Evolutionary conservation across 2,797 vertebrate genomes (phyloP).

Genomic region (Anas capensis): DNA sequence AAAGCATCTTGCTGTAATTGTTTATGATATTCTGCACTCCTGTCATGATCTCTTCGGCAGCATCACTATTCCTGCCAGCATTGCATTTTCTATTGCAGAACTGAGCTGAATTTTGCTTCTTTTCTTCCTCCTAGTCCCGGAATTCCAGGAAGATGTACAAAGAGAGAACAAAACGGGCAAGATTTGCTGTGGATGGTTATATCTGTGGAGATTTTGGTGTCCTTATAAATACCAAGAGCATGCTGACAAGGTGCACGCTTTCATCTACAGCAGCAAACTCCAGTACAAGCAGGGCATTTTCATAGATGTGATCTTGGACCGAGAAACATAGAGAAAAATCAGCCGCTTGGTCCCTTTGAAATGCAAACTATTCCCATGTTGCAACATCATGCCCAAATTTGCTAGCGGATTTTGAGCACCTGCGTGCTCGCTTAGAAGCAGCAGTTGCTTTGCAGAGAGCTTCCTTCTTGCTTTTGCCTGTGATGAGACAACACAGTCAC

Average conservation of each 20-base stretch:
- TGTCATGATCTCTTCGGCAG: background rate
- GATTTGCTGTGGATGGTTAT: background rate
- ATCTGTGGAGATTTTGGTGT: background rate
- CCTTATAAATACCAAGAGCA: background rate
- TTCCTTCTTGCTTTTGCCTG: background rate
- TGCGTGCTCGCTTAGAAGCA: background rate
- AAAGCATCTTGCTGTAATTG: conserved; percentile 56
- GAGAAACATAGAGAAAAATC: background rate
- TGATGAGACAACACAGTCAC: background rate
- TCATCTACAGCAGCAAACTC: background rate
- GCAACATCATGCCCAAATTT: background rate
- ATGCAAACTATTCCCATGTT: background rate
- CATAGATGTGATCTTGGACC: background rate
- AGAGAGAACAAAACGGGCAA: background rate
- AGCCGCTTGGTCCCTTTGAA: background rate
- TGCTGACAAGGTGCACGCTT: fast-evolving
- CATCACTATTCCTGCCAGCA: background rate
- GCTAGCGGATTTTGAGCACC: background rate
- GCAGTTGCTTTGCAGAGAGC: background rate
- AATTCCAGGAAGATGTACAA: background rate
- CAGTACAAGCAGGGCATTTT: background rate
- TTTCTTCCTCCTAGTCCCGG: background rate
- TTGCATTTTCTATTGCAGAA: background rate
- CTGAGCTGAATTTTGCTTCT: background rate
- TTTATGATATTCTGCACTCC: conserved; percentile 38